phyloP scores from a whole-genome alignment of 2,888 invertebrate species.

The Pachydiplax longipennis region DNA sequence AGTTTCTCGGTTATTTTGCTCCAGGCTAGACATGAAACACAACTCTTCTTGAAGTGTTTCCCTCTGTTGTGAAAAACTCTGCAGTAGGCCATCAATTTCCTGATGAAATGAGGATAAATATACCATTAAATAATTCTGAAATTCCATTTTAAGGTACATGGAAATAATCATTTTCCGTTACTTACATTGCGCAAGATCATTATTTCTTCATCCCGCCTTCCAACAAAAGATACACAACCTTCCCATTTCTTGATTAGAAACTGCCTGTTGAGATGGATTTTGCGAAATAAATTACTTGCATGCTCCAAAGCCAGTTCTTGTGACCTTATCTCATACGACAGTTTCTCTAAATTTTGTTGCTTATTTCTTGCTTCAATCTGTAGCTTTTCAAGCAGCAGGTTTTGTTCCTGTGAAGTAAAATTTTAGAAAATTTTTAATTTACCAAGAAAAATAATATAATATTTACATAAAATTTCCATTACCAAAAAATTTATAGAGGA shows the following conservation, averaged over 20 bases:
- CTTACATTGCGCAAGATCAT: neutral
- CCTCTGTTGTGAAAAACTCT: neutral
- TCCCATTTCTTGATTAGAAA: conserved; percentile 4
- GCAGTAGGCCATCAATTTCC: neutral
- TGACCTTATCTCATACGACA: neutral
- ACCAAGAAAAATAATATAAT: neutral
- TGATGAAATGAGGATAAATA: neutral
- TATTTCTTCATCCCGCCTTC: conserved; percentile 17
- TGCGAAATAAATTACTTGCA: neutral
- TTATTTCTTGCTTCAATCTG: neutral
- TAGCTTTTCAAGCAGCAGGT: neutral
- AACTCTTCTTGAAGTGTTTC: neutral
- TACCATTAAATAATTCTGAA: neutral
- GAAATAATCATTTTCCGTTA: neutral
- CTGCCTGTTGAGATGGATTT: neutral
- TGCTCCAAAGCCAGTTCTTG: neutral
- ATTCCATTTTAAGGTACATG: neutral
- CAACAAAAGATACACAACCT: neutral
- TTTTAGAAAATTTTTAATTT: neutral
- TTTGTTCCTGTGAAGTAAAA: neutral
- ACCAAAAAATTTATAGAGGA: too few relatives aligned
- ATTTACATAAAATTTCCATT: neutral
- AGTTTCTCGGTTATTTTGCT: neutral
- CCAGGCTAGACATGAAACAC: neutral
- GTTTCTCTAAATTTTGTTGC: neutral